phyloP scores from a whole-genome alignment of 2,797 vertebrate species.

The Pseudotriccus pelzelni region DNA sequence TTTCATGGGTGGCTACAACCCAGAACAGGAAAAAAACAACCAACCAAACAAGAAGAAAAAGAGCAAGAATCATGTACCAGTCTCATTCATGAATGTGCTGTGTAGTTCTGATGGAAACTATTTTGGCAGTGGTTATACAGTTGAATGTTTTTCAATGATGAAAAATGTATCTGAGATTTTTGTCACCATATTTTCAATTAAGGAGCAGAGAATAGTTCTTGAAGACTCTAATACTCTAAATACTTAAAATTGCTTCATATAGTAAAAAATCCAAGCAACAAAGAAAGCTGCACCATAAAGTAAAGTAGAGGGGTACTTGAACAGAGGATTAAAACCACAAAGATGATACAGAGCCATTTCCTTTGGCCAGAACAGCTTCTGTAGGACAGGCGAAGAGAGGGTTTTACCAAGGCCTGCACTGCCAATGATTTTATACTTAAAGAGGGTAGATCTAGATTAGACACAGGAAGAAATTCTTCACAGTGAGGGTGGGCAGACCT shows the following conservation, averaged over 20 bases:
- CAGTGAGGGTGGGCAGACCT: accelerated
- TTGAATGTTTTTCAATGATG: background rate
- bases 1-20: background rate
- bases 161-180: background rate
- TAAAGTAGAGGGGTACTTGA: background rate
- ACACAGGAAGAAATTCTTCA: background rate
- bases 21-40: background rate
- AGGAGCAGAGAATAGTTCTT: background rate
- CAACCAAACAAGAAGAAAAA: background rate
- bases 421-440: background rate
- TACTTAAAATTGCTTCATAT: background rate
- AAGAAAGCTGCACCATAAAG: background rate
- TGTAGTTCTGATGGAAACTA: background rate
- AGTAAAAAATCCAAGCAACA: background rate
- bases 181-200: background rate
- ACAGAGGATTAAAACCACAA: background rate
- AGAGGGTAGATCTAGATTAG: background rate
- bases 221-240: background rate
- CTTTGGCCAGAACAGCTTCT: background rate
- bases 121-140: background rate
- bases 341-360: background rate
- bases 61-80: background rate
- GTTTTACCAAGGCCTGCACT: background rate
- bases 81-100: accelerated
- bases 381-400: background rate